These are phyloP conservation scores for Puffinus mauretanicus DNA, from an alignment of 2,113 vertebrate genomes.

Conservation along the genomic window DNA sequence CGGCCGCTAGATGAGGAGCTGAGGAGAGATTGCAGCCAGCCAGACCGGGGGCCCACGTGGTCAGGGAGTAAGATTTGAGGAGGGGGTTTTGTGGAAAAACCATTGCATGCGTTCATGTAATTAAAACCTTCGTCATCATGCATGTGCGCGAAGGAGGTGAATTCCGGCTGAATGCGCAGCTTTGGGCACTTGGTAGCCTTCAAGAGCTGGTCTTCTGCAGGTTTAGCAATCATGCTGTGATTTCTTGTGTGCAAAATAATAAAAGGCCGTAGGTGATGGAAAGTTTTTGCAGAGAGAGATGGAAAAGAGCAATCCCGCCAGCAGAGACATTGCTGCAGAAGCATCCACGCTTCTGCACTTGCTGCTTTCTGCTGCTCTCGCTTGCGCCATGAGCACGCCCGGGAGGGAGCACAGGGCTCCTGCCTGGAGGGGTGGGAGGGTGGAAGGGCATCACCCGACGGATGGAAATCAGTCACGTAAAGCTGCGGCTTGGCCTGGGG, in stretches of 20 bases:
- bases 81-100: neutral
- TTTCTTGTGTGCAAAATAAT: neutral
- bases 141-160: neutral
- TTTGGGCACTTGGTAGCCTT: neutral
- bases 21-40: neutral
- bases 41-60: neutral
- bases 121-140: neutral
- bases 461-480: neutral
- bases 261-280: neutral
- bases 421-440: neutral
- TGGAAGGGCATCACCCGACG: neutral
- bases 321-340: neutral
- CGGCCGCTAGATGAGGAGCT: neutral
- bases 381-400: fast-evolving
- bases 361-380: neutral
- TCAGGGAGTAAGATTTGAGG: neutral
- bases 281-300: neutral
- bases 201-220: neutral
- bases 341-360: fast-evolving
- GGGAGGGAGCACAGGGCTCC: neutral
- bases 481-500: neutral
- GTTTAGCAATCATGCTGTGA: neutral
- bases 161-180: fast-evolving
- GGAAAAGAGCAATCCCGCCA: neutral
- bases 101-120: neutral